Evolutionary conservation across 2,888 invertebrate genomes (phyloP), one percentile per base, ranked within the genome.

Genomic region (Mallateleia sp.): DNA sequence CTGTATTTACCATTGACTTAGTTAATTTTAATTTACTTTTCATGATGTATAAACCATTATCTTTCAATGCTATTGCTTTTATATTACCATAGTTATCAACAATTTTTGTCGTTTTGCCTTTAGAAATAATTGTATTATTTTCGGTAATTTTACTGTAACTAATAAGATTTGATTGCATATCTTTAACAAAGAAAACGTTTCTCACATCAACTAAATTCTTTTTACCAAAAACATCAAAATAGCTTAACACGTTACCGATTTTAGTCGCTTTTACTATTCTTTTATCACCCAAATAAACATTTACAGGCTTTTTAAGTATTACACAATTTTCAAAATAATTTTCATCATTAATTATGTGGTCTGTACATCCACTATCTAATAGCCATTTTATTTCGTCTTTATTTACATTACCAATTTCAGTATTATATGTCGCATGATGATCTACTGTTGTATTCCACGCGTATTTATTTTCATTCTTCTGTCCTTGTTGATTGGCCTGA

Each of bases 291-390:
- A 72, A 45, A 45, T 66, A 45, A 42, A 81, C 58, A 58, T 56
- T 66, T 42, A 81, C 45, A 4, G 81, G 81, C n/a, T 64, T 28
- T 56, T 62, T 34, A 11, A 74, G 32, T 22, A 9, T 8, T 2
- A n/a, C 52, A 64, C 14, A 64, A 25, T 52, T 52, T 22, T 54
- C 42, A 72, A 72, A 80, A 72, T 80, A 80, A 34, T 52, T 71
- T 14, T 80, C 80, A 52, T 80, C 28, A 64, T 80, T 80, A 38
- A 80, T 62, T 14, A 80, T 72, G 34, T 80, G 80, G 28, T 80
- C 80, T 2, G 80, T 72, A 32, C 80, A 71, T 22, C 71, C 71
- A 24, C 71, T 71, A 71, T 71, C 67, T 15, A 71, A 25, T 7
- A 71, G 11, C 80, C 80, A 80, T 5, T 58, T 34, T 25, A 80